Base-by-base conservation (phyloP, 2,888 invertebrate genomes). In the Cosmopolites sordidus region DNA sequence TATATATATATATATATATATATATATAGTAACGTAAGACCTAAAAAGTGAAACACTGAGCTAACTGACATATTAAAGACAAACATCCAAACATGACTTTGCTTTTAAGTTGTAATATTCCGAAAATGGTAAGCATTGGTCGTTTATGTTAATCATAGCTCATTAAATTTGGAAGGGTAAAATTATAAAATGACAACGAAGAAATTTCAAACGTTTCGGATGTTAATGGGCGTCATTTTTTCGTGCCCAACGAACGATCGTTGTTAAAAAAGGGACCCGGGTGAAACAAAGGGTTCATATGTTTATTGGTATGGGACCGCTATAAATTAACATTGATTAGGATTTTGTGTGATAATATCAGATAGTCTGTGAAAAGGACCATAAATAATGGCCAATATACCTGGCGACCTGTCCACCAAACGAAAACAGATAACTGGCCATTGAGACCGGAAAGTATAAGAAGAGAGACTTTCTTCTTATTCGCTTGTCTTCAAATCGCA, bases 241-340 rank as follows among this genome's bases (percentile, higher is more conserved):
- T 57, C 50, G 53, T 43, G 37, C 43, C 40, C 12, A 33, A 33
- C 6, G 27, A 33, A 33, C 33, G 33, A 33, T 12, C 11, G 12
- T 4, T 16, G 42, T 15, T 30, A 37, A 48, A 17, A 57, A 57
- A 54, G 57, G 53, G 47, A 50, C 42, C 17, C 33, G 62, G 63
- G 62, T 63, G 64, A 71, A 72, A 73, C 72, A 73, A 73, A 72
- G 73, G 73, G 72, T 73, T 73, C 72, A 72, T 71, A 72, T 71
- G 72, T 73, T 72, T 73, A 73, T 73, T 73, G 71, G 56, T 65
- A 66, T 65, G 64, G 63, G 68, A 69, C 70, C 69, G 69, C 70
- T 68, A 73, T 73, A 73, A 73, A 73, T 73, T 73, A 73, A 69
- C 72, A 73, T 73, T 73, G 73, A 73, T 73, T 73, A 72, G 73